Conservation (phyloP, 2,797 vertebrate genomes). For the Prunella strophiata region DNA sequence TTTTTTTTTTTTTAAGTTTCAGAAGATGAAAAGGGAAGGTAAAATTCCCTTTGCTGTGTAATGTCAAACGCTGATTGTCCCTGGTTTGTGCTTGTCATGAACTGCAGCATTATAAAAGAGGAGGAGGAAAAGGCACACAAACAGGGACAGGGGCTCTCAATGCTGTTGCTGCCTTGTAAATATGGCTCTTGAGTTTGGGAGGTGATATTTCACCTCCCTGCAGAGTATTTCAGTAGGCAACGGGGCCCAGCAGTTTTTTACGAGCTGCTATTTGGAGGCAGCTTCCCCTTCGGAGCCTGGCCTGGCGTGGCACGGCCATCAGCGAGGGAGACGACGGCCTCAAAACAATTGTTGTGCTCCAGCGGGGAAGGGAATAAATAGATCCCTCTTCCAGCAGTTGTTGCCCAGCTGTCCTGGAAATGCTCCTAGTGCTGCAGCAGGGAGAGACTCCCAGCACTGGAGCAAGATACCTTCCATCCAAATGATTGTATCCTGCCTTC, state of each 20-base stretch:
- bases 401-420: slow-evolving; percentile 4
- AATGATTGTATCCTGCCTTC: background rate
- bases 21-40: background rate
- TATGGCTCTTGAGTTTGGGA: background rate
- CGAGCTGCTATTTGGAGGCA: background rate
- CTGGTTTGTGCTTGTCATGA: background rate
- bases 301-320: background rate
- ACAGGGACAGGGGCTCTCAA: background rate
- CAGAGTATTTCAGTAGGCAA: background rate
- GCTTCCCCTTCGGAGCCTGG: background rate
- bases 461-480: background rate
- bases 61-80: background rate
- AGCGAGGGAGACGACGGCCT: background rate
- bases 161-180: background rate
- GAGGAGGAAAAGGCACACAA: background rate
- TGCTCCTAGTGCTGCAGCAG: background rate
- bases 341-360: background rate
- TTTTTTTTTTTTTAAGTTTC: background rate
- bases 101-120: background rate
- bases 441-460: background rate
- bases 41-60: background rate
- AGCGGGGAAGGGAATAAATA: background rate
- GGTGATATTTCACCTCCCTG: background rate
- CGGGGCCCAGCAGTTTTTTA: background rate
- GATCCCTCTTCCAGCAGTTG: background rate